phyloP scores from a whole-genome alignment of 2,888 invertebrate species.

The Pachymerium ferrugineum region DNA sequence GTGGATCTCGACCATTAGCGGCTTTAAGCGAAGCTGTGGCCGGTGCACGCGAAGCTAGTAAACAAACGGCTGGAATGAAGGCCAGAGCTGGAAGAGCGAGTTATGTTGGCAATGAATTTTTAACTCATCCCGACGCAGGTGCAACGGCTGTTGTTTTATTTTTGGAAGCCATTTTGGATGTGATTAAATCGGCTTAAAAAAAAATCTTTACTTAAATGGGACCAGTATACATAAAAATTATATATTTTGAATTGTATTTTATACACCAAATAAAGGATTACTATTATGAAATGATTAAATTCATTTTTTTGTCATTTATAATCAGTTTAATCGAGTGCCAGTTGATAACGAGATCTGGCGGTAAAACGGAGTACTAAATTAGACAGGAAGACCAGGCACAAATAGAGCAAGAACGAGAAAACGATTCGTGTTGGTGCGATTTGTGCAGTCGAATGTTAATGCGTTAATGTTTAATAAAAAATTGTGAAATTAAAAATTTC shows the following conservation, averaged over 20 bases:
- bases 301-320: too few relatives aligned
- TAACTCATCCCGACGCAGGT: slow-evolving; percentile 50
- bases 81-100: slow-evolving; percentile 66
- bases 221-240: background rate
- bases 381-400: too few relatives aligned
- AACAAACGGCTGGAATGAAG: slow-evolving; percentile 47
- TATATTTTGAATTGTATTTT: background rate
- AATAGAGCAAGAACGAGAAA: too few relatives aligned
- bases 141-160: slow-evolving; percentile 47
- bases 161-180: slow-evolving; percentile 32
- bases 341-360: too few relatives aligned
- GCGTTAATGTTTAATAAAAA: too few relatives aligned
- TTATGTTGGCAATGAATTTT: slow-evolving; percentile 55
- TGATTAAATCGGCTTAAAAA: background rate
- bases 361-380: too few relatives aligned
- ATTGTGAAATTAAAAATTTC: too few relatives aligned
- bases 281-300: too few relatives aligned
- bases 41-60: slow-evolving; percentile 45
- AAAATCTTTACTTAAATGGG: background rate
- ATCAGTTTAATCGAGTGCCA: too few relatives aligned
- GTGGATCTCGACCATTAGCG: background rate
- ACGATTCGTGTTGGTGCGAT: too few relatives aligned
- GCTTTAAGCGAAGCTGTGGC: slow-evolving; percentile 37
- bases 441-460: too few relatives aligned
- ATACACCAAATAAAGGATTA: too few relatives aligned